These are phyloP conservation scores for Cydia pomonella DNA, from an alignment of 1,140 invertebrate genomes.

Conservation along the genomic window DNA sequence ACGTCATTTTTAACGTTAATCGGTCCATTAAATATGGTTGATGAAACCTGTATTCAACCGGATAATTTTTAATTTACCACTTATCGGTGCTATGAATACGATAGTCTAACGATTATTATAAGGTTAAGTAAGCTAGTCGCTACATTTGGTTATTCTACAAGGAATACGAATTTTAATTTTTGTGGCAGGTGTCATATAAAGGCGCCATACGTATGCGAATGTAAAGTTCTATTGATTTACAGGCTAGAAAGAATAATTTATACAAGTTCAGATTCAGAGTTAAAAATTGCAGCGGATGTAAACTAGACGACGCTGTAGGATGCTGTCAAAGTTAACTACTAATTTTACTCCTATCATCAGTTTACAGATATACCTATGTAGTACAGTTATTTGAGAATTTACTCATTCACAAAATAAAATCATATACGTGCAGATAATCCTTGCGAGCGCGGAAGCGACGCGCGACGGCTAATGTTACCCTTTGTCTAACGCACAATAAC, in stretches of 20 bases:
- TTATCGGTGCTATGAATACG: not conserved
- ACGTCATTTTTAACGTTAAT: not conserved
- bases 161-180: no score
- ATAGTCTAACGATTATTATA: not conserved
- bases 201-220: no score
- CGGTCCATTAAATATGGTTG: not conserved
- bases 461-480: constrained; percentile 12
- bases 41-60: not conserved
- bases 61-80: not conserved
- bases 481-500: constrained; percentile 27
- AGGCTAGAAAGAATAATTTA: no score
- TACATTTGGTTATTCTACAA: no score
- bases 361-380: not conserved
- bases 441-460: not conserved
- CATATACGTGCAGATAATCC: not conserved
- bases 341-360: no score
- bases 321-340: no score
- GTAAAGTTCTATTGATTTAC: no score
- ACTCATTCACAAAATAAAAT: not conserved
- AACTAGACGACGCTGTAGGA: no score
- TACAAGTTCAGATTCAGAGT: no score
- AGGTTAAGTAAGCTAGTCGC: no score
- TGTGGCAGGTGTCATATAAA: no score
- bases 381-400: not conserved
- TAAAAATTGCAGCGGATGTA: no score